Percentiles rank a stretch among this genome's conserved stretches.
Conservation (phyloP, 2,888 invertebrate genomes). For the Callosobruchus maculatus region DNA sequence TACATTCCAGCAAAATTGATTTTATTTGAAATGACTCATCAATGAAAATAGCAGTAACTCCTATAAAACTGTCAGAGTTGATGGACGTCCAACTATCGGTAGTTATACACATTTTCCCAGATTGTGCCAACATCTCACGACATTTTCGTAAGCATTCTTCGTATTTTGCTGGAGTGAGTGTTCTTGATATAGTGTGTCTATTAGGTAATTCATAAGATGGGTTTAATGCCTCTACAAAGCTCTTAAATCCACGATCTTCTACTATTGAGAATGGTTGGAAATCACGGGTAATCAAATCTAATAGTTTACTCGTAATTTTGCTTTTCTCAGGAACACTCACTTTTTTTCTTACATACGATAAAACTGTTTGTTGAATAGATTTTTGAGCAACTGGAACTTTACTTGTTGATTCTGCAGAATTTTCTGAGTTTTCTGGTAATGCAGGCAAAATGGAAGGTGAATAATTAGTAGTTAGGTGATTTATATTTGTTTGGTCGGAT, state of each 20-base stretch:
- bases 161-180: constrained; percentile 9
- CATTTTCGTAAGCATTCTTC: constrained; percentile 13
- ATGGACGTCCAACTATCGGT: constrained; percentile 29
- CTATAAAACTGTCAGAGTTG: constrained; percentile 31
- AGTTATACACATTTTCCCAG: constrained; percentile 8
- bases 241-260: constrained; percentile 7
- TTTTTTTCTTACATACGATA: too few relatives aligned
- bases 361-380: too few relatives aligned
- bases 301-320: constrained; percentile 5
- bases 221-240: constrained; percentile 9
- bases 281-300: not conserved
- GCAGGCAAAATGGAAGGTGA: too few relatives aligned
- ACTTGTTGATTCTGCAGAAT: too few relatives aligned
- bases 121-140: constrained; percentile 7
- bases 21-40: constrained; percentile 18
- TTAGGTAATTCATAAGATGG: constrained; percentile 13
- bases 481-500: too few relatives aligned
- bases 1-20: constrained; percentile 25
- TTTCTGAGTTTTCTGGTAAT: too few relatives aligned
- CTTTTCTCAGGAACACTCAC: too few relatives aligned
- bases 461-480: too few relatives aligned
- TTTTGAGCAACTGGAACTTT: too few relatives aligned
- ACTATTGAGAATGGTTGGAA: constrained; percentile 7
- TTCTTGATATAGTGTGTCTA: constrained; percentile 13
- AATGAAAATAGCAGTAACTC: constrained; percentile 33